phyloP scores from a whole-genome alignment of 1,140 invertebrate species.

The Tetragnatha versicolor region DNA sequence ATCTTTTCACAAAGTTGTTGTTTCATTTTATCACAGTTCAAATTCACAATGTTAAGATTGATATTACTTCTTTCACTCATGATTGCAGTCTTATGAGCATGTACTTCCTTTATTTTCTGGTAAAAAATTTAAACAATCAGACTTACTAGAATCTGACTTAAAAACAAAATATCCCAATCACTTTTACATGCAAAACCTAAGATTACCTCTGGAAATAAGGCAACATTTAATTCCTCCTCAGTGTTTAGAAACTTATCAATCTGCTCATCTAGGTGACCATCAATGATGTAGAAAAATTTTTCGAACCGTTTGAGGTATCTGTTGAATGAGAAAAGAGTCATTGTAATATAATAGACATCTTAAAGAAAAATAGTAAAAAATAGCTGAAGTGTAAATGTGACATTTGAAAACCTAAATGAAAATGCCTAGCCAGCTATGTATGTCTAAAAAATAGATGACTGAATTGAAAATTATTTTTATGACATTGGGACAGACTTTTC shows the following conservation, averaged over 20 bases:
- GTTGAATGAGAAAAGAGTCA: not conserved
- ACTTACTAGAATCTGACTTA: not conserved
- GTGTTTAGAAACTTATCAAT: slow-evolving; percentile 19
- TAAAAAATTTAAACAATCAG: not conserved
- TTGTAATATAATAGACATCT: not conserved
- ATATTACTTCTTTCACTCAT: slow-evolving; percentile 30
- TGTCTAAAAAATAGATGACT: no score
- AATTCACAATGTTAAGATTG: slow-evolving; percentile 28
- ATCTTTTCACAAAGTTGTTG: slow-evolving; percentile 37
- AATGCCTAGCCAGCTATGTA: no score
- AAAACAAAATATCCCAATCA: not conserved
- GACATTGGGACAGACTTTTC: no score
- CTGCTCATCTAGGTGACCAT: slow-evolving; percentile 30
- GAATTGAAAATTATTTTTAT: no score
- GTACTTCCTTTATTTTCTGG: slow-evolving; percentile 48
- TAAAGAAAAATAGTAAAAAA: no score
- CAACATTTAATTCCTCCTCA: slow-evolving; percentile 27
- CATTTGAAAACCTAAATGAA: no score
- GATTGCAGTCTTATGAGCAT: not conserved
- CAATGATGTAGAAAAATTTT: slow-evolving; percentile 40
- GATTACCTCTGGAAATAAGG: slow-evolving; percentile 29
- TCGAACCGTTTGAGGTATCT: slow-evolving; percentile 31
- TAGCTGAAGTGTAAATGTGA: no score
- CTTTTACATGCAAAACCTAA: not conserved
- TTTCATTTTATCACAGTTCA: slow-evolving; percentile 38